Evolutionary conservation across 2,888 invertebrate species (phyloP), one percentile per base, ranked within the genome.

Genomic region (Macrophya alboannulata): DNA sequence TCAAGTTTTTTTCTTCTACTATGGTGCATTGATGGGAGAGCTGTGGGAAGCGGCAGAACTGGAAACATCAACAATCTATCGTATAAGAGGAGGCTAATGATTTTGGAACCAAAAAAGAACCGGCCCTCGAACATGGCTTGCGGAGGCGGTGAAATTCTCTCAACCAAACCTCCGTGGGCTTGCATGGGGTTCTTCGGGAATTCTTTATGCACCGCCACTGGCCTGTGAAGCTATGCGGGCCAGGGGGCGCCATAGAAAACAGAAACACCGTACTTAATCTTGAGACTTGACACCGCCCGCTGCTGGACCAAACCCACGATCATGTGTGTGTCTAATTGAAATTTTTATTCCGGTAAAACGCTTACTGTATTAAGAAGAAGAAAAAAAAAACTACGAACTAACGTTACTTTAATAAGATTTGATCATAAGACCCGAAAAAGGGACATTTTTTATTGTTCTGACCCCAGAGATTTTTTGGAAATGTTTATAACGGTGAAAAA

Each of bases 131-230:
- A 40, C 31, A 65, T 65, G 21, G 81, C 81, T 62, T 62, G 59
- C 43, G 59, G 62, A 81, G 81, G 62, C 81, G 81, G 40, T 65
- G 81, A 65, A 81, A 55, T 81, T 81, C 62, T 51, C 48, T 77
- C 77, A 31, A 77, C 48, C 51, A 77, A 77, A 37, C 48, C 77
- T 77, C 9, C 55, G 37, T 77, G 55, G 77, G 77, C 77, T 77
- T 37, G 77, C 51, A 76, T 76, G 55, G 62, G 81, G 81, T 65
- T 74, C 72, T 55, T 65, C 40, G 43, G 40, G 31, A 37, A 81
- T 81, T 81, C 81, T 81, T 81, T 81, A 81, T 81, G 81, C 81
- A 81, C 81, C 81, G 81, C 62, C 81, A 81, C 81, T 81, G 62
- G 62, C 21, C 81, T 81, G 81, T 81, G 81, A 81, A 81, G 81